Evolutionary conservation across 2,797 vertebrate species (phyloP).

Genomic region (Thripadectes ignobilis): DNA sequence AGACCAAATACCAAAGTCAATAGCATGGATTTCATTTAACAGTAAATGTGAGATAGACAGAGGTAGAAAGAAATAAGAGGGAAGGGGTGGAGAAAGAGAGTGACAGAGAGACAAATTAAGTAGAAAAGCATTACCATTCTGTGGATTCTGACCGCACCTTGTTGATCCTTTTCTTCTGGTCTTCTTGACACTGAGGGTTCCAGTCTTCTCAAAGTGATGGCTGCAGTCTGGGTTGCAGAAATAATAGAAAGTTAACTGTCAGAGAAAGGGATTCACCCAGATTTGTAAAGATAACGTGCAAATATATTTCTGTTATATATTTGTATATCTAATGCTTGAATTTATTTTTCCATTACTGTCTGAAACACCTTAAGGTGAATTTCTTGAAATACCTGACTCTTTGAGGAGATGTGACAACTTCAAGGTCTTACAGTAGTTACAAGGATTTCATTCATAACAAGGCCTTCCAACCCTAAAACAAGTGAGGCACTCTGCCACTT

Average conservation of each 20-base stretch:
- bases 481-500: neutral
- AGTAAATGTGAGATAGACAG: neutral
- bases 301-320: neutral
- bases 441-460: neutral
- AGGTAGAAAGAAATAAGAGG: neutral
- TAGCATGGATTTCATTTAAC: neutral
- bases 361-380: neutral
- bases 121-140: neutral
- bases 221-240: neutral
- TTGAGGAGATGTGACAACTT: neutral
- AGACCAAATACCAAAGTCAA: neutral
- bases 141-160: neutral
- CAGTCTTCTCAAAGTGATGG: neutral
- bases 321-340: neutral
- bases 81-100: neutral
- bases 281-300: neutral
- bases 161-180: neutral
- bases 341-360: neutral
- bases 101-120: neutral
- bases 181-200: neutral
- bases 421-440: neutral
- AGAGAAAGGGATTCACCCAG: neutral
- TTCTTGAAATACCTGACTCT: neutral
- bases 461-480: neutral
- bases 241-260: neutral